These are phyloP conservation scores for Argya squamiceps DNA, from an alignment of 2,797 vertebrate genomes.

Conservation along the genomic window DNA sequence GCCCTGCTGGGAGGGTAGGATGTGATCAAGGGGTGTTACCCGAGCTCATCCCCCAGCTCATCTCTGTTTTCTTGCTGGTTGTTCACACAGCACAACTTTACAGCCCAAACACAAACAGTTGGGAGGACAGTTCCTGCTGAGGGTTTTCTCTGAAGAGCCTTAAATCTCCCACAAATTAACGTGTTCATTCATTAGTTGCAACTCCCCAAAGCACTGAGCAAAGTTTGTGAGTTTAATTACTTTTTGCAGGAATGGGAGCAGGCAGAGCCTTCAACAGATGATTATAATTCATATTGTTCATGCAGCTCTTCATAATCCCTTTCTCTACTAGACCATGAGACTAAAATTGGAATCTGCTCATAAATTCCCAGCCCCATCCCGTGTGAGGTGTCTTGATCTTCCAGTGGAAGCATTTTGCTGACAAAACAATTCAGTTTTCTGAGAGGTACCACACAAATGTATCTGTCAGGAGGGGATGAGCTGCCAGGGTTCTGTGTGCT, in stretches of 20 bases:
- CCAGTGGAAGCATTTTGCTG: not conserved
- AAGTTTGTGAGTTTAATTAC: conserved; percentile 68
- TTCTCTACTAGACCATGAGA: not conserved
- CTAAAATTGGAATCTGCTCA: conserved; percentile 8
- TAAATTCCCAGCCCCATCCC: not conserved
- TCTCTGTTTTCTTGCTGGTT: not conserved
- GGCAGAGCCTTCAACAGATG: not conserved
- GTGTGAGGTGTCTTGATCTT: not conserved
- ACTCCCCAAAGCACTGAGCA: not conserved
- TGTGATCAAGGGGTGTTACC: not conserved
- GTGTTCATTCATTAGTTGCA: not conserved
- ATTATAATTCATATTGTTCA: conserved; percentile 33
- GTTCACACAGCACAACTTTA: not conserved
- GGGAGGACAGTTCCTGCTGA: not conserved
- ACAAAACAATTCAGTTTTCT: not conserved
- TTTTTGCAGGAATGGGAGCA: conserved; percentile 24
- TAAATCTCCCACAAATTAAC: not conserved
- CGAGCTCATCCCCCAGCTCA: not conserved
- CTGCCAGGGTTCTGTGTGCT: not conserved
- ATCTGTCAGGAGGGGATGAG: not conserved
- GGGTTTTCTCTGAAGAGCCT: not conserved
- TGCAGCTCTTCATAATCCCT: conserved; percentile 26
- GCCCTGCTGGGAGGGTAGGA: not conserved
- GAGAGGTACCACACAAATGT: not conserved
- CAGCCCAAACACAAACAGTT: not conserved